Evolutionary conservation across 92 coral and sea anemone species (phyloP).

Genomic region (Palythoa grandiflora): DNA sequence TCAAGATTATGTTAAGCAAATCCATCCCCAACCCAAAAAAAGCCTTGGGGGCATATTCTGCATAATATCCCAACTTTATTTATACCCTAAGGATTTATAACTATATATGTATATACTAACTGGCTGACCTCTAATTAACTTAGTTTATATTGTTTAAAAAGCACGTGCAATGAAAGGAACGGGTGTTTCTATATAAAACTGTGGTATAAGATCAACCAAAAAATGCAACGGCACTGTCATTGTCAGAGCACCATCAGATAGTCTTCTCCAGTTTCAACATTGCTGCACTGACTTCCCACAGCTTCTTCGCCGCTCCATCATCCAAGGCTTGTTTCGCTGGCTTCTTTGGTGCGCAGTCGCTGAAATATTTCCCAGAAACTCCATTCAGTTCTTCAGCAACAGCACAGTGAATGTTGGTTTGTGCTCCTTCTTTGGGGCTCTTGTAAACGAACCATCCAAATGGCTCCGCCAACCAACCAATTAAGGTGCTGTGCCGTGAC

Average conservation of each 20-base stretch:
- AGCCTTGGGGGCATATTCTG: too few species aligned
- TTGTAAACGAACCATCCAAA: background rate
- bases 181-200: too few species aligned
- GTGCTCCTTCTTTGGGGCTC: background rate
- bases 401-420: conserved; percentile 15
- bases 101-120: too few species aligned
- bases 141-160: too few species aligned
- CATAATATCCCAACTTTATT: too few species aligned
- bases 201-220: too few species aligned
- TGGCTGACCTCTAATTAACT: too few species aligned
- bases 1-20: too few species aligned
- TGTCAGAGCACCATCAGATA: background rate
- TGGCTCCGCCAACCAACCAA: background rate
- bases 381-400: conserved; percentile 22
- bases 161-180: too few species aligned
- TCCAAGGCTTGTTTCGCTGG: conserved; percentile 68
- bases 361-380: background rate
- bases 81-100: too few species aligned
- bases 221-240: too few species aligned
- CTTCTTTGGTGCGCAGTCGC: conserved; percentile 42
- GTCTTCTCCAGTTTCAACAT: conserved; percentile 54
- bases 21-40: too few species aligned
- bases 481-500: conserved; percentile 49
- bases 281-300: conserved; percentile 81
- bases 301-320: conserved; percentile 71